Evolutionary conservation across 1,140 invertebrate genomes (phyloP).

Genomic region (Eubasilissa regina): DNA sequence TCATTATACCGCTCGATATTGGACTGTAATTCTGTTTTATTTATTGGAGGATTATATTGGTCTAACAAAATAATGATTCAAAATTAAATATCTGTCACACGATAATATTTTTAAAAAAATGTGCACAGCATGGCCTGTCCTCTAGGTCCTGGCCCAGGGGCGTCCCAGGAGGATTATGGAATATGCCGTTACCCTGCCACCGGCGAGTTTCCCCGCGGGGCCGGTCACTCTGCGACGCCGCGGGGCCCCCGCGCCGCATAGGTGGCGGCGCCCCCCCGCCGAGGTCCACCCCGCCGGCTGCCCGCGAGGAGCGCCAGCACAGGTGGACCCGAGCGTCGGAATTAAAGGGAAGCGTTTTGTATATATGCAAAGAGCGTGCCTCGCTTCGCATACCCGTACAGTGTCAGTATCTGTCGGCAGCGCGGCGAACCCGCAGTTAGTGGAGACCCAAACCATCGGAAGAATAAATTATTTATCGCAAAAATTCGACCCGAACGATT

Average conservation of each 20-base stretch:
- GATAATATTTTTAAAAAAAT: neutral
- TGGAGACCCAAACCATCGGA: too few relatives aligned
- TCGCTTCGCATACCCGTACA: neutral
- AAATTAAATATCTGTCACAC: too few relatives aligned
- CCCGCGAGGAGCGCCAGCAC: conserved; percentile 8
- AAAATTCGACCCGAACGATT: too few relatives aligned
- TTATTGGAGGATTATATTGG: too few relatives aligned
- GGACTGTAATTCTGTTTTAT: too few relatives aligned
- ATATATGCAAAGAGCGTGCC: neutral
- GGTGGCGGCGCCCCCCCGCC: neutral
- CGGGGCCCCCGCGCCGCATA: conserved; percentile 10
- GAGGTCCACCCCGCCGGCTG: neutral
- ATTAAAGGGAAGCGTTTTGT: neutral
- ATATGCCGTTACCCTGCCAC: conserved; percentile 18
- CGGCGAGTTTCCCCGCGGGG: neutral
- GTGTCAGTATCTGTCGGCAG: conserved; percentile 7
- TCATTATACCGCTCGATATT: too few relatives aligned
- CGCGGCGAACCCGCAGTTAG: neutral
- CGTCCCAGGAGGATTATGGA: conserved; percentile 29
- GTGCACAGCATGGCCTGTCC: conserved; percentile 29
- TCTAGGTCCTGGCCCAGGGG: conserved; percentile 20
- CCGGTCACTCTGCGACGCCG: conserved; percentile 8
- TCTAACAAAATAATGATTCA: too few relatives aligned
- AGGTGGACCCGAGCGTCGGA: neutral
- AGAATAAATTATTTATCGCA: too few relatives aligned